Evolutionary conservation across 2,888 invertebrate genomes (phyloP).

Genomic region (Dyspetes luteomarginatus): DNA sequence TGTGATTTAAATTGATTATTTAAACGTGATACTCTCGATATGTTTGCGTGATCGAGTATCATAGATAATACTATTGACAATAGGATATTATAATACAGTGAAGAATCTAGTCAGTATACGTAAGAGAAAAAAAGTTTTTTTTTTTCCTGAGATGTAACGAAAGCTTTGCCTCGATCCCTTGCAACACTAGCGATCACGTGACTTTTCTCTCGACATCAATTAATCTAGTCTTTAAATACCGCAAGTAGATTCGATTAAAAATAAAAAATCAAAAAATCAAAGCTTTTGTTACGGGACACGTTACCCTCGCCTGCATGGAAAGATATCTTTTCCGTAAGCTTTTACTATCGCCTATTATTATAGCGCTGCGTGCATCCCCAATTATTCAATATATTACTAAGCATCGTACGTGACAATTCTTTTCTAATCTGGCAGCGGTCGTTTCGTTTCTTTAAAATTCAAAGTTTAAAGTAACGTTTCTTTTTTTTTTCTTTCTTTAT

Average conservation of each 20-base stretch:
- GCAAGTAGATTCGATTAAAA: no score
- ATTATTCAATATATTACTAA: constrained; percentile 57
- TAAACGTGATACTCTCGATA: constrained; percentile 66
- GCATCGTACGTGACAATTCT: constrained; percentile 58
- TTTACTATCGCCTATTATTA: constrained; percentile 67
- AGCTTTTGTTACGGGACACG: constrained; percentile 74
- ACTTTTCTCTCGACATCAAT: constrained; percentile 18
- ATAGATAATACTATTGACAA: constrained; percentile 58
- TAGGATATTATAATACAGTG: constrained; percentile 54
- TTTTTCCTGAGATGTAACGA: constrained; percentile 44
- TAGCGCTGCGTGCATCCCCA: constrained; percentile 63
- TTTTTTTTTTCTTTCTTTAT: background rate
- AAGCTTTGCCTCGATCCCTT: constrained; percentile 50
- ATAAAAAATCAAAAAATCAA: constrained; percentile 51
- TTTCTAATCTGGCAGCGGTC: constrained; percentile 65
- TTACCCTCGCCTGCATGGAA: constrained; percentile 81
- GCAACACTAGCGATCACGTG: constrained; percentile 15
- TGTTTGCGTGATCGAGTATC: constrained; percentile 61
- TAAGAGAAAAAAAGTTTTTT: constrained; percentile 47
- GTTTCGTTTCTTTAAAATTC: constrained; percentile 23
- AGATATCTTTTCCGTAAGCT: constrained; percentile 74
- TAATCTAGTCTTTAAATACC: background rate
- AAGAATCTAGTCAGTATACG: constrained; percentile 61
- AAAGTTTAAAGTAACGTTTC: background rate
- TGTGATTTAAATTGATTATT: constrained; percentile 68